Conservation (phyloP, 2,888 invertebrate genomes). For the Agrotis exclamationis region DNA sequence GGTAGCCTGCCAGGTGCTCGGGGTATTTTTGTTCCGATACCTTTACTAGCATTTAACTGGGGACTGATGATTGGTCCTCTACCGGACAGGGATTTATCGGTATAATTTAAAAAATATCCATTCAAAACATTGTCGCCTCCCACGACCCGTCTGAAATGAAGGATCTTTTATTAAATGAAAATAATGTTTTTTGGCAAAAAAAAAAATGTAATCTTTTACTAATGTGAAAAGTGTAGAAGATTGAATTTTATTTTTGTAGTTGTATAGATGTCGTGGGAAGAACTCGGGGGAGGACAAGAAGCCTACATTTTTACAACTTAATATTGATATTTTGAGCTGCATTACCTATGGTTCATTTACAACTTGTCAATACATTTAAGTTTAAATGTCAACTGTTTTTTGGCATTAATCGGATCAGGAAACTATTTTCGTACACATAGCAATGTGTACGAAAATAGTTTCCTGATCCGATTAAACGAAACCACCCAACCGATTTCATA, state of each 20-base stretch:
- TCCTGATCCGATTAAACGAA: too few relatives aligned
- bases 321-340: background rate
- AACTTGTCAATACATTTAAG: background rate
- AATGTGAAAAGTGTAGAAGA: background rate
- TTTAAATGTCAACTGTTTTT: constrained; percentile 2
- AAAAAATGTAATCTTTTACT: background rate
- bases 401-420: constrained; percentile 4
- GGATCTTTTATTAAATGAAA: background rate
- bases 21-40: constrained; percentile 6
- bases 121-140: background rate
- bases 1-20: constrained; percentile 1
- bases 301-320: background rate
- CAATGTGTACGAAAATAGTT: too few relatives aligned
- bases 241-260: background rate
- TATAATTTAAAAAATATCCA: background rate
- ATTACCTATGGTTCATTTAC: background rate
- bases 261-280: constrained; percentile 21
- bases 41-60: constrained; percentile 1
- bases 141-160: background rate
- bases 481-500: too few relatives aligned
- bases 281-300: background rate
- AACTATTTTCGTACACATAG: too few relatives aligned
- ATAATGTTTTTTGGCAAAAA: background rate
- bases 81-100: background rate
- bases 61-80: background rate